Conservation (phyloP, 2,113 vertebrate species). For the Edolisoma coerulescens region DNA sequence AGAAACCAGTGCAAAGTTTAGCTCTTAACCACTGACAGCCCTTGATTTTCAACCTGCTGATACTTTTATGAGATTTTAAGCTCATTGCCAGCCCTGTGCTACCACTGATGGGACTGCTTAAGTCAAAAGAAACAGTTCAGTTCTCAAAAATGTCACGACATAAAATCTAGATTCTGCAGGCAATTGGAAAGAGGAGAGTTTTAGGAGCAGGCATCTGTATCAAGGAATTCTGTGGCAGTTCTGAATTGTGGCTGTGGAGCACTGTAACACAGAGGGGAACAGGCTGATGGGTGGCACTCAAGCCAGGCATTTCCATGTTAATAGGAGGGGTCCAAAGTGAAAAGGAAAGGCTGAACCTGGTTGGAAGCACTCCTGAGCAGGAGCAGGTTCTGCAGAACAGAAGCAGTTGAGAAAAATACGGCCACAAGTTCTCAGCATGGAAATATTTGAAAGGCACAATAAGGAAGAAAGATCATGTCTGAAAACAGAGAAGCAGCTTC, state of each 20-base stretch:
- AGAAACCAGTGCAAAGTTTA: background rate
- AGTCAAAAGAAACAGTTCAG: background rate
- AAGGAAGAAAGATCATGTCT: slow-evolving; percentile 14
- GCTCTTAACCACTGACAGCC: background rate
- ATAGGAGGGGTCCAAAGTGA: background rate
- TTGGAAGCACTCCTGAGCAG: background rate
- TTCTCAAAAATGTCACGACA: background rate
- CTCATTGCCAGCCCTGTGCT: background rate
- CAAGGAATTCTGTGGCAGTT: background rate
- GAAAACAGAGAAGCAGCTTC: slow-evolving; percentile 45
- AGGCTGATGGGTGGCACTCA: background rate
- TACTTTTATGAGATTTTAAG: background rate
- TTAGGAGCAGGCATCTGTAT: background rate
- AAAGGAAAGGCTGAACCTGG: background rate
- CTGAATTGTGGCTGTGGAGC: background rate
- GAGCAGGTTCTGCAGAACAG: background rate
- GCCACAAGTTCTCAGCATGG: background rate
- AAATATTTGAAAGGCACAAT: slow-evolving; percentile 4
- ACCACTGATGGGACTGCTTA: background rate
- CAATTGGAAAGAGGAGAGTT: background rate
- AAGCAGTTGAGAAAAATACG: background rate
- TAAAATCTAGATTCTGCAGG: background rate
- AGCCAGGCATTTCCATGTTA: background rate
- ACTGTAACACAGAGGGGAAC: background rate
- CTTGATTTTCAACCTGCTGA: background rate